Evolutionary conservation across 2,113 vertebrate species (phyloP).

Genomic region (Laticauda laticaudata): DNA sequence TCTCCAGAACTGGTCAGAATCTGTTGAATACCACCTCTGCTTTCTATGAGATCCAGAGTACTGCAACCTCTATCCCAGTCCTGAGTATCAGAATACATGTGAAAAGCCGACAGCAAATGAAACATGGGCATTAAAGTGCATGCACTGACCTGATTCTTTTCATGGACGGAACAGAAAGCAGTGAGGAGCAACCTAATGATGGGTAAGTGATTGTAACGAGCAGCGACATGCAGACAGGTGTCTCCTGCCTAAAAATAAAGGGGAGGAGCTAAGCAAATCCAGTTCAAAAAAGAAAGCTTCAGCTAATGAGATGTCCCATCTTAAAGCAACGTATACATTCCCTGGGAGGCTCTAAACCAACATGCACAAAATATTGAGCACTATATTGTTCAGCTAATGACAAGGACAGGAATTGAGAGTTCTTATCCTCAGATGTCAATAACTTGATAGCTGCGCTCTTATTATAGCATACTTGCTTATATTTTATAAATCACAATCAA

Average conservation of each 20-base stretch:
- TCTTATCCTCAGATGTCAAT: not conserved
- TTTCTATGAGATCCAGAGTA: not conserved
- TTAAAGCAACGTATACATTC: not conserved
- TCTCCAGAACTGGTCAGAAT: too few species aligned
- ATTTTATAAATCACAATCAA: not conserved
- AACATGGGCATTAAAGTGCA: slow-evolving; percentile 46
- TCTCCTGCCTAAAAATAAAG: slow-evolving; percentile 84
- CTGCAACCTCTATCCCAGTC: slow-evolving; percentile 26
- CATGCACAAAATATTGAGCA: not conserved
- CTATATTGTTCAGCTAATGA: not conserved
- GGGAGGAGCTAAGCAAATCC: slow-evolving; percentile 12
- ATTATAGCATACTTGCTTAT: not conserved
- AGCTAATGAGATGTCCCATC: slow-evolving; percentile 14
- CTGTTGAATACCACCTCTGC: not conserved
- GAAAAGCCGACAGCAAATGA: not conserved
- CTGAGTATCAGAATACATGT: not conserved
- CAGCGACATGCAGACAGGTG: slow-evolving; percentile 90
- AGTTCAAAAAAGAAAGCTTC: slow-evolving; percentile 63
- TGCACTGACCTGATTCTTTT: slow-evolving; percentile 92
- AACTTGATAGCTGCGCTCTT: not conserved
- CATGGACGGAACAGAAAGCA: slow-evolving; percentile 92
- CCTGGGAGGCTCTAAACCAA: not conserved
- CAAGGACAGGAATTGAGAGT: not conserved
- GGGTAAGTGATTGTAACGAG: slow-evolving; percentile 92
- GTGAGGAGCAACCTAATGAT: slow-evolving; percentile 90